Percentiles rank a stretch among this genome's conserved stretches.
Conservation (phyloP, 2,797 vertebrate species). For the Eulemur albifrons region DNA sequence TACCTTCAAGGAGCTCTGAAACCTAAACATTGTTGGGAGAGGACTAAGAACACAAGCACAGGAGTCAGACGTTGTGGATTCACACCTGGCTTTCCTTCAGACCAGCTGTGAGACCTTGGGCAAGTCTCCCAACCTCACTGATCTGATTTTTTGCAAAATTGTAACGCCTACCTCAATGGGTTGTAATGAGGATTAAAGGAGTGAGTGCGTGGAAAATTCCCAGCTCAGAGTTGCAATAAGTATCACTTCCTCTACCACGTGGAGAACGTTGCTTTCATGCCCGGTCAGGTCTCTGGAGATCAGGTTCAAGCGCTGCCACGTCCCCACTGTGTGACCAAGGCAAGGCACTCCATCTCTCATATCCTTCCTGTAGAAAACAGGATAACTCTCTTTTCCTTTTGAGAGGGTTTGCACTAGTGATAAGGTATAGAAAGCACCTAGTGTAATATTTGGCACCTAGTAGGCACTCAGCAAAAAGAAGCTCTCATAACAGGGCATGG, state of each 20-base stretch:
- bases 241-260: accelerated
- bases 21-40: background rate
- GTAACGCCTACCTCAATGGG: background rate
- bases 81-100: background rate
- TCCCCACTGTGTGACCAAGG: background rate
- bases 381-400: background rate
- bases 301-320: background rate
- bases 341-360: background rate
- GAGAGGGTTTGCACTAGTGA: background rate
- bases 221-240: background rate
- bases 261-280: background rate
- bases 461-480: background rate
- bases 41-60: background rate
- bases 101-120: background rate
- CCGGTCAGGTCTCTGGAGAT: background rate
- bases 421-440: background rate
- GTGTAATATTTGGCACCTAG: background rate
- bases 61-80: background rate
- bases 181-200: background rate
- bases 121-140: background rate
- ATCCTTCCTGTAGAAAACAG: background rate
- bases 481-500: background rate
- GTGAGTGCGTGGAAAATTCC: too few species aligned
- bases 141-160: background rate
- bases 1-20: background rate